These are phyloP conservation scores for Ramphastos sulfuratus DNA, from an alignment of 2,113 vertebrate genomes.

Conservation along the genomic window DNA sequence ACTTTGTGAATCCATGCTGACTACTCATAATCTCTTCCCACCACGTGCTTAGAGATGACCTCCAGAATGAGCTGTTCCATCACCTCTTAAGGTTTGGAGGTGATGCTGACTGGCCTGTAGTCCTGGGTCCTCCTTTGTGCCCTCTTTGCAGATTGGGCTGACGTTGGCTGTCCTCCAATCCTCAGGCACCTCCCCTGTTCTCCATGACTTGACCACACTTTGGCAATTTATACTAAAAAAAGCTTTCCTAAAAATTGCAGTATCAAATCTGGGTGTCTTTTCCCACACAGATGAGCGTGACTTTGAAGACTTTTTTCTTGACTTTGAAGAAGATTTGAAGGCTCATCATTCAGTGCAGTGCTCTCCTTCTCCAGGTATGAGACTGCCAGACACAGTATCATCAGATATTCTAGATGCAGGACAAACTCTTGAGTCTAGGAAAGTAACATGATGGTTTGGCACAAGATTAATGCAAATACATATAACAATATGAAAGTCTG, in stretches of 20 bases:
- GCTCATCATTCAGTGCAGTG: constrained; percentile 87
- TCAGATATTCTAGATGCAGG: background rate
- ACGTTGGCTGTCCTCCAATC: no score
- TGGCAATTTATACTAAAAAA: background rate
- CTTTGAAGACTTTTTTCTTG: constrained; percentile 87
- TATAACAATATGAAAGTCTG: background rate
- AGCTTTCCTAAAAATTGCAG: background rate
- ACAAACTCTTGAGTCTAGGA: background rate
- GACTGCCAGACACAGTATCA: background rate
- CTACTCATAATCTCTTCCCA: no score
- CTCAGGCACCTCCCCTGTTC: no score
- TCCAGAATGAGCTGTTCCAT: no score
- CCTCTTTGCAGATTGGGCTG: no score
- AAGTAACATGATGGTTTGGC: background rate
- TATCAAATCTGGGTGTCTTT: background rate
- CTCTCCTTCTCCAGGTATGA: constrained; percentile 88
- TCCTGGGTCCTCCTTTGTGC: no score
- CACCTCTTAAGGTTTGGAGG: no score
- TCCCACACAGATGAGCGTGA: constrained; percentile 82
- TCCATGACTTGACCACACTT: background rate
- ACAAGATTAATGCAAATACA: background rate
- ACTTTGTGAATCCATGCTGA: no score
- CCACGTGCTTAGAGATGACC: no score
- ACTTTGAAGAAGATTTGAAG: constrained; percentile 89
- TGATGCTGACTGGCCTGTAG: no score